These are phyloP conservation scores for Hipparchia semele DNA, from an alignment of 2,888 invertebrate genomes.

Conservation along the genomic window DNA sequence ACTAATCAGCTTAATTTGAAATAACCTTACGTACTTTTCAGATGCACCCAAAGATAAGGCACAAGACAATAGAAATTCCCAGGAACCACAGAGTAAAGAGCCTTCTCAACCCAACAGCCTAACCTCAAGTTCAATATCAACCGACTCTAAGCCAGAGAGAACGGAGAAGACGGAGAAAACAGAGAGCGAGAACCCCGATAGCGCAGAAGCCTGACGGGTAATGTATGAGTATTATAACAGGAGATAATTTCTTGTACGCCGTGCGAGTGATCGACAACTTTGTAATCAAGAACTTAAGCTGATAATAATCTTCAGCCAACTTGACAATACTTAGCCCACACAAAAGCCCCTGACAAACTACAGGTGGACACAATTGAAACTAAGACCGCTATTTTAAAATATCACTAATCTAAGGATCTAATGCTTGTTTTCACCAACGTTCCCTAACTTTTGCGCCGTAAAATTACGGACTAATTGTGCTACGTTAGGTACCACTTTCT, in stretches of 20 bases:
- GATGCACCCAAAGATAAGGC: constrained; percentile 65
- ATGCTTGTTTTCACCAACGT: too few relatives aligned
- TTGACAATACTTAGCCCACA: neutral
- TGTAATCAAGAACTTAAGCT: neutral
- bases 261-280: constrained; percentile 18
- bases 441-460: too few relatives aligned
- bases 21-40: constrained; percentile 23
- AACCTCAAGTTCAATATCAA: constrained; percentile 73
- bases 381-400: too few relatives aligned
- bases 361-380: too few relatives aligned
- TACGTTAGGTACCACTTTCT: too few relatives aligned
- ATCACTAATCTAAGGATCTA: too few relatives aligned
- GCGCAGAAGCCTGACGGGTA: constrained; percentile 71
- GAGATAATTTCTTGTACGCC: constrained; percentile 38
- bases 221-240: constrained; percentile 57
- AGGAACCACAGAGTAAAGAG: constrained; percentile 71
- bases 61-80: constrained; percentile 61
- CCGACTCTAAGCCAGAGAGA: constrained; percentile 66
- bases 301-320: neutral
- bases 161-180: constrained; percentile 44
- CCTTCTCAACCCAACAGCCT: constrained; percentile 73
- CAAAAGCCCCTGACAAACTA: neutral
- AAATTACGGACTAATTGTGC: too few relatives aligned
- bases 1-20: neutral
- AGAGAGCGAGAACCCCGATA: constrained; percentile 50